Percentiles rank a stretch among this genome's conserved stretches.
phyloP scores from a whole-genome alignment of 2,797 vertebrate genomes.

The Arvicola amphibius region DNA sequence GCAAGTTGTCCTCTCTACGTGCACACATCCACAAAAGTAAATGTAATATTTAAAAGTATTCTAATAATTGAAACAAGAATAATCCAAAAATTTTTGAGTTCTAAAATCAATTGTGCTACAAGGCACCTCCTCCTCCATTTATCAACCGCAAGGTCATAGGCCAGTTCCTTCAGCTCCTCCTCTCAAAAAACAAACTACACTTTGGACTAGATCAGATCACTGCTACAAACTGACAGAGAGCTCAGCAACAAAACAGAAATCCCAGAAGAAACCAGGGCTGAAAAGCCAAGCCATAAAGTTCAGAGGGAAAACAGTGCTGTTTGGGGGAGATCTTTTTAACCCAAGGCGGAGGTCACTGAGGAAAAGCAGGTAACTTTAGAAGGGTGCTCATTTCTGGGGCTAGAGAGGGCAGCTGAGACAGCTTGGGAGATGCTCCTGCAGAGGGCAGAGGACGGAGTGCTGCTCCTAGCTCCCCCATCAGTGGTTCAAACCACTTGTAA shows the following conservation, averaged over 20 bases:
- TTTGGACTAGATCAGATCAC: background rate
- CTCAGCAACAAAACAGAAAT: background rate
- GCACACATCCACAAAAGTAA: background rate
- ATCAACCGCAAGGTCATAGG: background rate
- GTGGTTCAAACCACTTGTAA: background rate
- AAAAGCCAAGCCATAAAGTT: background rate
- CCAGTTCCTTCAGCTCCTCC: background rate
- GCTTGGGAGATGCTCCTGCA: background rate
- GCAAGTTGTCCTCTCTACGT: too few relatives aligned
- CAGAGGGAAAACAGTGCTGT: background rate
- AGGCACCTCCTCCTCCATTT: background rate
- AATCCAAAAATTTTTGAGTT: background rate
- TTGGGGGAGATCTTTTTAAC: background rate
- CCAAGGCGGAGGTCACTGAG: background rate
- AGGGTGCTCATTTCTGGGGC: background rate
- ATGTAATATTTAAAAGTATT: background rate
- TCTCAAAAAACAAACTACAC: background rate
- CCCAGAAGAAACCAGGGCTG: constrained; percentile 9
- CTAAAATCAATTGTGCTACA: background rate
- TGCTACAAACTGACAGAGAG: background rate
- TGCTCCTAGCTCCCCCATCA: background rate
- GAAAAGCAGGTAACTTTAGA: background rate
- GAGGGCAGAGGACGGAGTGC: background rate
- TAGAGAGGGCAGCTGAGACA: too few relatives aligned
- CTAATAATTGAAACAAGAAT: constrained; percentile 28